A percentile compares a stretch with the other conserved stretches of the same genome.
Evolutionary conservation across 2,113 vertebrate genomes (phyloP).

Genomic region (Tympanuchus pallidicinctus): DNA sequence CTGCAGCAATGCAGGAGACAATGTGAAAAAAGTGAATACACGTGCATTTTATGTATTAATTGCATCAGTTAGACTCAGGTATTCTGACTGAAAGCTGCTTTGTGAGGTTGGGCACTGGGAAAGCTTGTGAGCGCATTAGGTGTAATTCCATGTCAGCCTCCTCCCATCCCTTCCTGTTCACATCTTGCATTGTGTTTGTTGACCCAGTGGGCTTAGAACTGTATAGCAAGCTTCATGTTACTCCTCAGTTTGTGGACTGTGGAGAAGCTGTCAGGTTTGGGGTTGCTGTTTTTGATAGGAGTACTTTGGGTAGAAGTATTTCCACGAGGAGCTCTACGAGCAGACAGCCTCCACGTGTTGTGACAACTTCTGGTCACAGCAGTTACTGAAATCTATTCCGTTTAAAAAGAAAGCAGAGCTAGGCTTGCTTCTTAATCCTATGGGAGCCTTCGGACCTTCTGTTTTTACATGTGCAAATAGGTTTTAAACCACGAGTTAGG

Average conservation of each 20-base stretch:
- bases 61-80: constrained; percentile 73
- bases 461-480: not conserved
- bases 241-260: not conserved
- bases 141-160: not conserved
- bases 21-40: constrained; percentile 59
- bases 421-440: not conserved
- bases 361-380: not conserved
- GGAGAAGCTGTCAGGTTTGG: not conserved
- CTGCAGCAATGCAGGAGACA: constrained; percentile 61
- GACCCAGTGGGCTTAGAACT: not conserved
- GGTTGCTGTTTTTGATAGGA: not conserved
- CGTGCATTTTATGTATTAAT: not conserved
- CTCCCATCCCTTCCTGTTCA: not conserved
- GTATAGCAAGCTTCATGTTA: not conserved
- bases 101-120: constrained; percentile 21
- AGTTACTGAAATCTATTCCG: not conserved
- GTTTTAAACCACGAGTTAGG: not conserved
- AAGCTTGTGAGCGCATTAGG: not conserved
- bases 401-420: not conserved
- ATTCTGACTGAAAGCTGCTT: constrained; percentile 70
- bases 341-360: not conserved
- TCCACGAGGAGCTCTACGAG: not conserved
- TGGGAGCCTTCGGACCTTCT: not conserved
- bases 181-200: not conserved
- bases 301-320: not conserved